These are phyloP conservation scores for Julus scandinavius DNA, from an alignment of 2,888 invertebrate genomes.

Conservation along the genomic window DNA sequence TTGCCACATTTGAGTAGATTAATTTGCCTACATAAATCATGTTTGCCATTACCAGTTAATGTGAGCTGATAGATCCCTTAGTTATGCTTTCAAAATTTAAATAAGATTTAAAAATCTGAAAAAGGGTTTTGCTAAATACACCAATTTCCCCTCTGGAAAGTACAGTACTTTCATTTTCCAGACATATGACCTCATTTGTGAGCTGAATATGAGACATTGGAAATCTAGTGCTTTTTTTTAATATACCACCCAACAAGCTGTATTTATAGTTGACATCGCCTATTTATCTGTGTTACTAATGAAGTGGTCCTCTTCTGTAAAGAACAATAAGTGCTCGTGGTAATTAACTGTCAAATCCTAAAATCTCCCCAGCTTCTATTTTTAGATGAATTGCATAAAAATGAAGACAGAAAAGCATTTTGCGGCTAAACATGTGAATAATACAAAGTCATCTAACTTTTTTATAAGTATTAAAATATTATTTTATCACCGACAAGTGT, in stretches of 20 bases:
- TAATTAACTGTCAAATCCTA: not conserved
- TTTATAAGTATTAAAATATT: constrained; percentile 45
- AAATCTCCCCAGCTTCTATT: constrained; percentile 34
- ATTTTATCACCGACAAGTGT: constrained; percentile 42
- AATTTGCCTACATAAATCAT: not conserved
- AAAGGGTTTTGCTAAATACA: not conserved
- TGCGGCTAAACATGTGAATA: constrained; percentile 41
- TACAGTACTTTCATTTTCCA: not conserved
- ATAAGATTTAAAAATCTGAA: not conserved
- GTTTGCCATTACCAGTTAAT: not conserved
- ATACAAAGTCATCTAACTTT: constrained; percentile 44
- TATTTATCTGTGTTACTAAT: constrained; percentile 46
- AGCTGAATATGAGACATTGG: not conserved
- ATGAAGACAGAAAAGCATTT: not conserved
- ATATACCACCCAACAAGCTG: not conserved
- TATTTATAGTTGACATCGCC: constrained; percentile 39
- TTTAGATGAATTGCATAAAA: constrained; percentile 31
- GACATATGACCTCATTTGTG: not conserved
- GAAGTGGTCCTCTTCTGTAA: constrained; percentile 36
- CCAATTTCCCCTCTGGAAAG: not conserved
- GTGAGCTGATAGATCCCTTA: not conserved
- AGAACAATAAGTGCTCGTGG: constrained; percentile 11
- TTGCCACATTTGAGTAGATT: not conserved
- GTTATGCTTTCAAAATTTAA: not conserved
- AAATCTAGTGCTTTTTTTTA: not conserved